Conservation (phyloP, 2,888 invertebrate species). For the Alitta virens region DNA sequence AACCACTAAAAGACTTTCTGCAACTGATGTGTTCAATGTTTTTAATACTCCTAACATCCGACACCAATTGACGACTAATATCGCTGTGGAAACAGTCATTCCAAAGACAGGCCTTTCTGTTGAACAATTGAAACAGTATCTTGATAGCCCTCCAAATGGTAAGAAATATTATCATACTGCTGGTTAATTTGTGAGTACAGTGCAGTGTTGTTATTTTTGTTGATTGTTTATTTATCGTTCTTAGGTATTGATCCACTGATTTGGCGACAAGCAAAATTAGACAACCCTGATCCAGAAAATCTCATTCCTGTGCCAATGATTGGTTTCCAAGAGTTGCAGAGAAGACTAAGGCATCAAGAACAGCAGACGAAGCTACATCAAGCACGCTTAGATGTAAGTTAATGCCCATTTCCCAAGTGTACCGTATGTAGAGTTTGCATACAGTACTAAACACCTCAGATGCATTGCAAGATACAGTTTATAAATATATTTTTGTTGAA, state of each 20-base stretch:
- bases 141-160: slow-evolving; percentile 78
- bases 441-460: too few species aligned
- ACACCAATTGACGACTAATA: slow-evolving; percentile 67
- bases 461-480: too few species aligned
- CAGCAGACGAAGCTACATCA: slow-evolving; percentile 73
- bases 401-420: too few species aligned
- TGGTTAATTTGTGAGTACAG: too few species aligned
- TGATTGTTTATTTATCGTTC: slow-evolving; percentile 31
- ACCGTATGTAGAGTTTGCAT: too few species aligned
- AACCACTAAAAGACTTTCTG: slow-evolving; percentile 52
- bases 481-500: too few species aligned
- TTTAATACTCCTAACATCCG: slow-evolving; percentile 69
- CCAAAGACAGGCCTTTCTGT: slow-evolving; percentile 73
- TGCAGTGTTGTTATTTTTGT: too few species aligned
- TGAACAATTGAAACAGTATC: slow-evolving; percentile 70
- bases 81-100: slow-evolving; percentile 71
- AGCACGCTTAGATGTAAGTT: slow-evolving; percentile 66
- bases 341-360: slow-evolving; percentile 76
- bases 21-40: slow-evolving; percentile 53
- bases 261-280: slow-evolving; percentile 94
- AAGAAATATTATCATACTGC: slow-evolving; percentile 1
- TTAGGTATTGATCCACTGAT: slow-evolving; percentile 83
- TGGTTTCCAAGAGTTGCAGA: slow-evolving; percentile 73
- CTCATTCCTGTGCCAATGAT: slow-evolving; percentile 92
- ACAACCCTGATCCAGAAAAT: slow-evolving; percentile 87